These are phyloP conservation scores for Hyla sarda DNA, from an alignment of 2,113 vertebrate genomes.

Conservation along the genomic window DNA sequence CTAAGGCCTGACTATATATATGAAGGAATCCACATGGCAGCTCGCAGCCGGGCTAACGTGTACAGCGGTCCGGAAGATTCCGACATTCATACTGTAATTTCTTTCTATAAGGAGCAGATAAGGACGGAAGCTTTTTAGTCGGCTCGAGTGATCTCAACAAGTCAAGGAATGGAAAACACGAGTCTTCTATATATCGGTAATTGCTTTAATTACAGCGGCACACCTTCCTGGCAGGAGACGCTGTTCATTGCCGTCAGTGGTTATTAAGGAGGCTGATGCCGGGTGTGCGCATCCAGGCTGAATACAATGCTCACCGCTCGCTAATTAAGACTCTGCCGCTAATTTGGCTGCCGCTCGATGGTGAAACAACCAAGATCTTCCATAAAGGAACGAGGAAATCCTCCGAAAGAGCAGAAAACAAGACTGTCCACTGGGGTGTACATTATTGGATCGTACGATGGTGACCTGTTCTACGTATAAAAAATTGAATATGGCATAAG, in stretches of 20 bases:
- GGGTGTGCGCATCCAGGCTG: constrained; percentile 6
- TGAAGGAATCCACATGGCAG: not conserved
- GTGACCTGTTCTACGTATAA: too few species aligned
- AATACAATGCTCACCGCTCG: not conserved
- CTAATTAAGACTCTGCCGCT: constrained; percentile 24
- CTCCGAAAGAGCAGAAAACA: not conserved
- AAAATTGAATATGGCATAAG: too few species aligned
- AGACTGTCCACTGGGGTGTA: not conserved
- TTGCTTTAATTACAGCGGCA: constrained; percentile 12
- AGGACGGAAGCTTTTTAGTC: not conserved
- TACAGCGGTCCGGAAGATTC: constrained; percentile 7
- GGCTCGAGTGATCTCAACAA: not conserved
- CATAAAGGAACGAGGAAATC: not conserved
- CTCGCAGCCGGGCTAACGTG: not conserved
- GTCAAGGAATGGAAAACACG: not conserved
- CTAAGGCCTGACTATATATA: too few species aligned
- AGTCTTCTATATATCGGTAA: constrained; percentile 10
- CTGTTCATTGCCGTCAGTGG: not conserved
- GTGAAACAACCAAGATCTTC: not conserved
- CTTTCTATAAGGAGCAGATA: not conserved
- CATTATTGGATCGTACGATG: not conserved
- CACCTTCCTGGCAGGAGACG: constrained; percentile 1
- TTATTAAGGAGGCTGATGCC: constrained; percentile 10
- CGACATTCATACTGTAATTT: constrained; percentile 13
- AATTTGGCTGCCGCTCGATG: not conserved